A percentile compares a stretch with the other conserved stretches of the same genome.
Evolutionary conservation across 2,888 invertebrate genomes (phyloP).

Genomic region (Siphonodentalium dalli): DNA sequence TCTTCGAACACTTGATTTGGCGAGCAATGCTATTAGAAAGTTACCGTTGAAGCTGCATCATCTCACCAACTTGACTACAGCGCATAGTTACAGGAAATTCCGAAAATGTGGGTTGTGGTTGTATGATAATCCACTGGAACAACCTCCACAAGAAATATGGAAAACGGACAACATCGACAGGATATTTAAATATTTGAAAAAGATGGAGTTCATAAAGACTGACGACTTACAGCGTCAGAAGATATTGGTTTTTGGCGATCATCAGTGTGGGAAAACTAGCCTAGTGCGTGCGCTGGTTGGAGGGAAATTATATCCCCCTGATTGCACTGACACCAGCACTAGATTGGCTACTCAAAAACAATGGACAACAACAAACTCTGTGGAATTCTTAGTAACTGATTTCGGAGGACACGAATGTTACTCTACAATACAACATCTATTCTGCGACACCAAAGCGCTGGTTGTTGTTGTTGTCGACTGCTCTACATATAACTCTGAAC

Average conservation of each 20-base stretch:
- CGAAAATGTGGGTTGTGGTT: conserved; percentile 61
- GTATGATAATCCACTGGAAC: conserved; percentile 59
- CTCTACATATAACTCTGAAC: conserved; percentile 37
- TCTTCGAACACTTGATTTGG: conserved; percentile 60
- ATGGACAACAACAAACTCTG: conserved; percentile 59
- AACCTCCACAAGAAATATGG: conserved; percentile 62
- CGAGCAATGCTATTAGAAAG: conserved; percentile 50
- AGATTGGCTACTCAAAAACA: conserved; percentile 40
- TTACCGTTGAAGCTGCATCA: conserved; percentile 57
- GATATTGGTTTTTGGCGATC: conserved; percentile 54
- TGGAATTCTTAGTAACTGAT: conserved; percentile 56
- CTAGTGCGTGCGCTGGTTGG: conserved; percentile 47
- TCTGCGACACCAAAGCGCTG: conserved; percentile 53
- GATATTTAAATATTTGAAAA: conserved; percentile 58
- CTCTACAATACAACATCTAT: conserved; percentile 45
- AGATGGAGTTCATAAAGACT: conserved; percentile 53
- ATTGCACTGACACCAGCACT: conserved; percentile 12
- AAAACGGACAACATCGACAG: conserved; percentile 54
- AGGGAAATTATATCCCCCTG: too few relatives aligned
- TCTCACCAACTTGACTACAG: conserved; percentile 47
- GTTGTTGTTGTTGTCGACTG: conserved; percentile 56
- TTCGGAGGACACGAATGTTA: conserved; percentile 56
- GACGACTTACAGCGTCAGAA: conserved; percentile 60
- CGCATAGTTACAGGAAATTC: conserved; percentile 57
- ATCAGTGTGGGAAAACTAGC: conserved; percentile 60